Conservation (phyloP, 2,113 vertebrate species). For the Hiodon alosoides region DNA sequence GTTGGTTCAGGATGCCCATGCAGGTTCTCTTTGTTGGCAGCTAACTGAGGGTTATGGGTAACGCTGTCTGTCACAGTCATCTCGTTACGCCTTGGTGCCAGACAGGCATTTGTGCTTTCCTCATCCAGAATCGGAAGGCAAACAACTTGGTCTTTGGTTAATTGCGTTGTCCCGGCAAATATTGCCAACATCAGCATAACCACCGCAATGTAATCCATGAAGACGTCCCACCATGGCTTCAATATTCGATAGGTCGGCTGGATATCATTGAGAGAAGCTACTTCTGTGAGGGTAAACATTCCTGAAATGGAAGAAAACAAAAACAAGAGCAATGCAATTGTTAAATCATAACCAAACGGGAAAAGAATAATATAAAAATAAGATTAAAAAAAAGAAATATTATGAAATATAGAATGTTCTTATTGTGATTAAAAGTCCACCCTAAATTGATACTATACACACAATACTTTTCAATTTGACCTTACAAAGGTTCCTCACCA, state of each 20-base stretch:
- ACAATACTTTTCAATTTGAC: no score
- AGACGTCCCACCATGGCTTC: constrained; percentile 99
- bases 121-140: constrained; percentile 85
- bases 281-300: constrained; percentile 99
- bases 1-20: constrained; percentile 61
- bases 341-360: background rate
- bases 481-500: background rate
- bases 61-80: constrained; percentile 52
- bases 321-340: background rate
- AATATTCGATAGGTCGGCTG: constrained; percentile 95
- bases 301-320: constrained; percentile 68
- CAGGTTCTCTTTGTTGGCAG: constrained; percentile 43
- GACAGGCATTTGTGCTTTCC: constrained; percentile 33
- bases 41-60: constrained; percentile 55
- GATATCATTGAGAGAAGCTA: constrained; percentile 95
- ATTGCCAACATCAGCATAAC: constrained; percentile 98
- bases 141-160: constrained; percentile 97
- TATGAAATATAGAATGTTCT: background rate
- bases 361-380: background rate
- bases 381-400: background rate
- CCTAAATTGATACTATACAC: background rate
- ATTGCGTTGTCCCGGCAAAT: constrained; percentile 97
- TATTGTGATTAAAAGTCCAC: background rate
- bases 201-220: constrained; percentile 97
- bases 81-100: constrained; percentile 35